phyloP scores from a whole-genome alignment of 1,140 invertebrate genomes.

The Piezodorus guildinii region DNA sequence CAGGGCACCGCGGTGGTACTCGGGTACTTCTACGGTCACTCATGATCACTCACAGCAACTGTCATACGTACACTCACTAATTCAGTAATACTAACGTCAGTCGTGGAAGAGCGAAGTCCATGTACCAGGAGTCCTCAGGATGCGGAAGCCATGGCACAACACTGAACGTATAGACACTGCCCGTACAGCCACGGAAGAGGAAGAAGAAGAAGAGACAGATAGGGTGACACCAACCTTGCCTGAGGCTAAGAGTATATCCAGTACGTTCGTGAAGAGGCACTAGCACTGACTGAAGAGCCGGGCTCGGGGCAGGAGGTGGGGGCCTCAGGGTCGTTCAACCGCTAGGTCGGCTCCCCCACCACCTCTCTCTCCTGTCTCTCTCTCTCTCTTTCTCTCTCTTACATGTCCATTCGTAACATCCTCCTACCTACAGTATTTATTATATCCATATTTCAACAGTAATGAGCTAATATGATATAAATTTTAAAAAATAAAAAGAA shows the following conservation, averaged over 20 bases:
- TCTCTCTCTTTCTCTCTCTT: too few relatives aligned
- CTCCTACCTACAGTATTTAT: too few relatives aligned
- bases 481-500: too few relatives aligned
- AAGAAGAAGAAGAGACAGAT: neutral
- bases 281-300: neutral
- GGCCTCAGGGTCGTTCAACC: constrained; percentile 5
- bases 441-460: too few relatives aligned
- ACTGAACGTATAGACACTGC: too few relatives aligned
- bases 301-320: neutral
- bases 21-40: too few relatives aligned
- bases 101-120: neutral
- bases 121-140: neutral
- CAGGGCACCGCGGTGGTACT: neutral
- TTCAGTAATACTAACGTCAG: too few relatives aligned
- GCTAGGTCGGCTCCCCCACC: constrained; percentile 5
- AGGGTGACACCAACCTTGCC: neutral
- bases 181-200: neutral
- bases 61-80: too few relatives aligned
- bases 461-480: too few relatives aligned
- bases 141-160: neutral
- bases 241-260: neutral
- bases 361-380: neutral
- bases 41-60: too few relatives aligned
- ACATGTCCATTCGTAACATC: too few relatives aligned
- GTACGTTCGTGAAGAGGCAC: neutral